Conservation (phyloP, 2,888 invertebrate species). For the Megamerina dolium region DNA sequence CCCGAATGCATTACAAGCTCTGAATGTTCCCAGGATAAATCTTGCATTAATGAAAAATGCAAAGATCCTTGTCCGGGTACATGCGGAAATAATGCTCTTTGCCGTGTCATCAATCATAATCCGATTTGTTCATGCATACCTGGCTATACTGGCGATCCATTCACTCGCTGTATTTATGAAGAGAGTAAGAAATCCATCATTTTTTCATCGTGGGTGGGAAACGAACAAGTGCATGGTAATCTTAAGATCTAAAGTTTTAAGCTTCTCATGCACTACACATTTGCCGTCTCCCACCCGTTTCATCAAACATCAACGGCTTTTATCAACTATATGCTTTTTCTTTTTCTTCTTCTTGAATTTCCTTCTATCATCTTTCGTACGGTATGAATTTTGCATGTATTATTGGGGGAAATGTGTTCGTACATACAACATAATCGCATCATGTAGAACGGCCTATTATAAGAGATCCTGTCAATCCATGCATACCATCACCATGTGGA, state of each 20-base stretch:
- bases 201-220: too few species aligned
- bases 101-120: slow-evolving; percentile 78
- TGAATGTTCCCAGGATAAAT: slow-evolving; percentile 73
- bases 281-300: slow-evolving; percentile 3
- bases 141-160: slow-evolving; percentile 75
- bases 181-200: slow-evolving; percentile 55
- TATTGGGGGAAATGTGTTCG: slow-evolving; percentile 3
- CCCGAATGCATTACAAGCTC: slow-evolving; percentile 80
- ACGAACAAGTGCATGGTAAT: neutral
- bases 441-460: slow-evolving; percentile 34
- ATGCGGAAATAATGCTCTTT: slow-evolving; percentile 76
- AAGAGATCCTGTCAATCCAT: slow-evolving; percentile 58
- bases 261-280: neutral
- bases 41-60: slow-evolving; percentile 75
- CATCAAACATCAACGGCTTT: slow-evolving; percentile 19
- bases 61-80: slow-evolving; percentile 75
- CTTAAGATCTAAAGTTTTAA: neutral
- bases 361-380: slow-evolving; percentile 19
- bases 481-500: slow-evolving; percentile 78
- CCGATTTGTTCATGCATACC: slow-evolving; percentile 76
- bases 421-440: too few species aligned
- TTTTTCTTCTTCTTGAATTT: slow-evolving; percentile 24
- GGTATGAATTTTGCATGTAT: slow-evolving; percentile 3
- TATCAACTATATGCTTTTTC: slow-evolving; percentile 22
- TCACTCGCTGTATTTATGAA: slow-evolving; percentile 64